Base-by-base conservation (phyloP, 2,888 invertebrate species). In the Xanthia icteritia region DNA sequence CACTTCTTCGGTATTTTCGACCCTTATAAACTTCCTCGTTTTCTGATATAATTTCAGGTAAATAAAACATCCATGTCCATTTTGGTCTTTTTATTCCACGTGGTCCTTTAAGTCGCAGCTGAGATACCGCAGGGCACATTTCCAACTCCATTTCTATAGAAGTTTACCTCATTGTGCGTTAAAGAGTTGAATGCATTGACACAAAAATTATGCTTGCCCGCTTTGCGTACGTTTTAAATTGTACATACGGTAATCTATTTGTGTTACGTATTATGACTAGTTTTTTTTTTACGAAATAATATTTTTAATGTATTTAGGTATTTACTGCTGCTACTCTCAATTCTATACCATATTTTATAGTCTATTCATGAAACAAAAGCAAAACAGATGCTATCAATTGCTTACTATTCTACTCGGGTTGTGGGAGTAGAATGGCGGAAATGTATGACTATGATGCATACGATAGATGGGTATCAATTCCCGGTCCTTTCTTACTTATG, bases 131-230 rank as follows among this genome's bases (percentile, higher is more conserved):
- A 45, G 15, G 27, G 27, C n/a, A 56, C 15, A 67, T 73, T 75
- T 15, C 27, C 27, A 4, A 23, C 51, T 76, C 54, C 54, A 72
- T 86, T 72, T 72, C 69, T 72, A 39, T 39, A 69, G 2, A 61
- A 54, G 54, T 75, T 76, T 72, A 74, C 42, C 51, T 71, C 70
- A 78, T 73, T 78, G 71, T 87, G 39, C 31, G 48, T 27, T 45
- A 45, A 23, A 68, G 27, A 74, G 60, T 81, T 81, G 67, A 86
- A 84, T 79, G 64, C 79, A 83, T 81, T 86, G 83, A 77, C 79
- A 86, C 75, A 77, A 84, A 88, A 88, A 78, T 66, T n/a, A 70
- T 65, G 51, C 39, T 64, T 20, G 13, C n/a, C 67, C 15, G 42
- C 51, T 76, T 73, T 58, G 36, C 54, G 39, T 58, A 61, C 48